Percentiles rank a stretch among this genome's conserved stretches.
Evolutionary conservation across 1,140 invertebrate genomes (phyloP).

Genomic region (Hyphantria cunea): DNA sequence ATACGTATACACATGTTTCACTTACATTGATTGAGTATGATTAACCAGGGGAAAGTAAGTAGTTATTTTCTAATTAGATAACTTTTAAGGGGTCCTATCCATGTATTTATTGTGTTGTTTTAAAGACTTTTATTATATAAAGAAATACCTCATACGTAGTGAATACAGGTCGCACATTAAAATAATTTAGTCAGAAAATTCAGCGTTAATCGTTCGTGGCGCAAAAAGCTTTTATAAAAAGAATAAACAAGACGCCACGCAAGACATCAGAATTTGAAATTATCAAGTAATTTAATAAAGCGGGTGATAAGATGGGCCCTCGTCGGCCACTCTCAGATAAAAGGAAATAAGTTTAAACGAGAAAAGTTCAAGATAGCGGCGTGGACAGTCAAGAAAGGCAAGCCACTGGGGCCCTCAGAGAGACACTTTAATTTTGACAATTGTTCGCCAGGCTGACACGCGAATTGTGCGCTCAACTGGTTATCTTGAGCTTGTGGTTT

Average conservation of each 20-base stretch:
- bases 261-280: slow-evolving; percentile 54
- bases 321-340: slow-evolving; percentile 53
- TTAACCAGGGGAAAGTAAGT: too few species aligned
- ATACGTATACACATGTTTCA: too few species aligned
- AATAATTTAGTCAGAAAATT: too few species aligned
- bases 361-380: slow-evolving; percentile 60
- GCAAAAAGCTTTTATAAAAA: slow-evolving; percentile 19
- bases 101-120: too few species aligned
- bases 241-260: slow-evolving; percentile 50
- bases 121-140: too few species aligned
- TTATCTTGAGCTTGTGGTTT: neutral
- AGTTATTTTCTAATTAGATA: too few species aligned
- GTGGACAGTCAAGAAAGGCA: slow-evolving; percentile 29
- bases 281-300: slow-evolving; percentile 71
- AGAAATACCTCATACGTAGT: too few species aligned
- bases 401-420: slow-evolving; percentile 4
- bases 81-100: too few species aligned
- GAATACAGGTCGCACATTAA: too few species aligned
- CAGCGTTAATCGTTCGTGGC: too few species aligned
- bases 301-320: slow-evolving; percentile 50
- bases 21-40: too few species aligned
- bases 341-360: slow-evolving; percentile 71
- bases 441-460: slow-evolving; percentile 16
- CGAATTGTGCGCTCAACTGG: neutral
- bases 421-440: slow-evolving; percentile 22